phyloP scores from a whole-genome alignment of 2,797 vertebrate species.

The Hemitrygon akajei region DNA sequence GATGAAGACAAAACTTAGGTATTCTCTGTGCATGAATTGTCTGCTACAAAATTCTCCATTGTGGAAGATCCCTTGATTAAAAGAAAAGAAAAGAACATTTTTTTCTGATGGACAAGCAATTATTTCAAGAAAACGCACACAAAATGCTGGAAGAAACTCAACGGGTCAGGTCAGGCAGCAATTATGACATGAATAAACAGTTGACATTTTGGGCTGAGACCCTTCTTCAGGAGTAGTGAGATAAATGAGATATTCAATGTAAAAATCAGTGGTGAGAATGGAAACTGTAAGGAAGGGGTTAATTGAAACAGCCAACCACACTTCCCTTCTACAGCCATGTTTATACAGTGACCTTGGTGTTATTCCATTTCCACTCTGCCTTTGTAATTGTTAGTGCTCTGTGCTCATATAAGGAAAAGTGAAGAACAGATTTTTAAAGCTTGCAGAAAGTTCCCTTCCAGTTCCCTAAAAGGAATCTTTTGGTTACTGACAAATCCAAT shows the following conservation, averaged over 20 bases:
- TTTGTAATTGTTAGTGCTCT: neutral
- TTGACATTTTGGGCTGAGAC: too few species aligned
- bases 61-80: neutral
- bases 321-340: neutral
- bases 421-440: neutral
- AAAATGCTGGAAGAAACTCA: too few species aligned
- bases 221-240: neutral
- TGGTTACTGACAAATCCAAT: neutral
- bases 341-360: neutral
- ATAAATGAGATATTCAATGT: neutral
- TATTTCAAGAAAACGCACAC: too few species aligned
- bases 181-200: too few species aligned
- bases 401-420: slow-evolving; percentile 34
- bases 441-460: neutral
- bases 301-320: neutral
- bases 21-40: neutral
- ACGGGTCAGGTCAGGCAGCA: too few species aligned
- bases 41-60: neutral
- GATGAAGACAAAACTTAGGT: neutral
- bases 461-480: slow-evolving; percentile 28
- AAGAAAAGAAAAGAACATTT: neutral
- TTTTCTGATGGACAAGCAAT: neutral
- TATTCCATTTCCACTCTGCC: slow-evolving; percentile 21
- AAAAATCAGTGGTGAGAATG: neutral
- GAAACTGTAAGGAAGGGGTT: neutral